Conservation (phyloP, 2,797 vertebrate genomes). For the Poliocrania exsul region DNA sequence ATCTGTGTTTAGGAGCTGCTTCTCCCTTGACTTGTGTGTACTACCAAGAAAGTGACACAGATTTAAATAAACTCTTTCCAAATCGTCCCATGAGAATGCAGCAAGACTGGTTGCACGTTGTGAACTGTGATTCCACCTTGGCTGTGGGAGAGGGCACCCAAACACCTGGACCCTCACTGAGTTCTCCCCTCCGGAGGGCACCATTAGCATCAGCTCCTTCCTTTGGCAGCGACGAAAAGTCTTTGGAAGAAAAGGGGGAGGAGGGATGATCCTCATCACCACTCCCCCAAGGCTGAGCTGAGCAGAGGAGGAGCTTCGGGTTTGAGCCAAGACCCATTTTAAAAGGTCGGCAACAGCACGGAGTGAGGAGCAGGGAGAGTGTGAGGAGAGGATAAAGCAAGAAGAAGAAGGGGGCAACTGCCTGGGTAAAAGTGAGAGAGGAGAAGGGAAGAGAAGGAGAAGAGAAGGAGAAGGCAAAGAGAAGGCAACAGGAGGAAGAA, state of each 20-base stretch:
- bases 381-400: not conserved
- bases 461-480: not conserved
- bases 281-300: not conserved
- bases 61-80: not conserved
- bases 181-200: rapidly evolving
- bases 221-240: rapidly evolving
- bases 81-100: not conserved
- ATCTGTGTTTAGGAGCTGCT: not conserved
- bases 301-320: not conserved
- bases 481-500: not conserved
- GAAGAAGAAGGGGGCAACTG: not conserved
- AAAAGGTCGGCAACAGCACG: not conserved
- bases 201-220: rapidly evolving
- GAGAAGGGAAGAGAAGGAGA: no score
- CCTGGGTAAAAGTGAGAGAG: not conserved
- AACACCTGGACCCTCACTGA: not conserved
- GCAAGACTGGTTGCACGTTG: not conserved
- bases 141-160: not conserved
- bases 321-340: not conserved
- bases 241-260: not conserved
- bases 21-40: not conserved
- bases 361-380: not conserved
- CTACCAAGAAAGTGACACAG: not conserved
- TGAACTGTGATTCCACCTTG: not conserved
- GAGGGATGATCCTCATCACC: not conserved